Conservation (phyloP, 2,888 invertebrate species). For the Podotricha telesiphe region DNA sequence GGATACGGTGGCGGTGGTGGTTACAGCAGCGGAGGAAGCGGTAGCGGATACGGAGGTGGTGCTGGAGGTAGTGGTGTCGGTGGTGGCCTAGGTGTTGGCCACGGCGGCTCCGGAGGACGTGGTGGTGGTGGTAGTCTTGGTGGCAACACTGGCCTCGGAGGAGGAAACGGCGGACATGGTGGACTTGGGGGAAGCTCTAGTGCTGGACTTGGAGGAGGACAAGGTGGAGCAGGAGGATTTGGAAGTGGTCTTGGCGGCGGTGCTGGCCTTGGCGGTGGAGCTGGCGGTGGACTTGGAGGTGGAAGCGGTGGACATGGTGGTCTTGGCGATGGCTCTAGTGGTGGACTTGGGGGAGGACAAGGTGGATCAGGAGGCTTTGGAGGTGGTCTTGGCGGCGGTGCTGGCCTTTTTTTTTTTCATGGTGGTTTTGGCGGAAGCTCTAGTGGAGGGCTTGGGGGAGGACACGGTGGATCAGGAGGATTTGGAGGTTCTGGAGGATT, state of each 20-base stretch:
- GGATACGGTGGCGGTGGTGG: slow-evolving; percentile 72
- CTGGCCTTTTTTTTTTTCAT: no score
- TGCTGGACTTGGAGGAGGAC: slow-evolving; percentile 44
- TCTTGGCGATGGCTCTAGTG: slow-evolving; percentile 44
- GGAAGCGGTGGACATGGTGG: slow-evolving; percentile 43
- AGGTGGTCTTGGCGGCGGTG: slow-evolving; percentile 53
- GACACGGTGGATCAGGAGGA: slow-evolving; percentile 36
- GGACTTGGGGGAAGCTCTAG: slow-evolving; percentile 57
- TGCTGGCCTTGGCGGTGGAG: slow-evolving; percentile 44
- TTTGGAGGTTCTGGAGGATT: slow-evolving; percentile 66
- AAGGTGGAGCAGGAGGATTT: slow-evolving; percentile 52
- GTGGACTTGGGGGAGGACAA: slow-evolving; percentile 42
- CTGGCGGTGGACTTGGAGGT: slow-evolving; percentile 41
- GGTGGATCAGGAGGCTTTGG: slow-evolving; percentile 39
- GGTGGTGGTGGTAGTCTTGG: slow-evolving; percentile 37
- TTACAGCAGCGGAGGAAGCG: slow-evolving; percentile 58
- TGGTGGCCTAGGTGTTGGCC: slow-evolving; percentile 58
- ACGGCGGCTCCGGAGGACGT: slow-evolving; percentile 22
- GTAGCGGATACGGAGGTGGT: slow-evolving; percentile 49
- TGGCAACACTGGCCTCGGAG: slow-evolving; percentile 44
- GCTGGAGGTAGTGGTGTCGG: slow-evolving; percentile 42
- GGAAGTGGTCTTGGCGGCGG: slow-evolving; percentile 45
- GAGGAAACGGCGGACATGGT: slow-evolving; percentile 29
- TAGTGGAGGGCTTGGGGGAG: slow-evolving; percentile 44
- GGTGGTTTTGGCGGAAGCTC: slow-evolving; percentile 46